Evolutionary conservation across 2,888 invertebrate genomes (phyloP), one percentile per base, ranked within the genome.

Genomic region (Suillia variegata): DNA sequence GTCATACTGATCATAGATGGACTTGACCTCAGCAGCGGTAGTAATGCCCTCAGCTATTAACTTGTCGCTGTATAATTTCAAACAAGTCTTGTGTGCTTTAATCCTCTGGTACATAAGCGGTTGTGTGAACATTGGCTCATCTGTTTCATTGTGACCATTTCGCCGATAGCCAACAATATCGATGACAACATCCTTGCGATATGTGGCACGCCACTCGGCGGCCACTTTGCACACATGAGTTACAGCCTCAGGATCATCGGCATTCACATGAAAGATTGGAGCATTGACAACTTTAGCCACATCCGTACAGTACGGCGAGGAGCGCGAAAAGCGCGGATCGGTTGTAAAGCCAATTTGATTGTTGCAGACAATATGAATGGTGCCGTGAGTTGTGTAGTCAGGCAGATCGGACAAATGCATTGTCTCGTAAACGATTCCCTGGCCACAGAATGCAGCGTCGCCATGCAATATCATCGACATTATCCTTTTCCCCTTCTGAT

Each of bases 241-340:
- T 38, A 94, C 94, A 2, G 94, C 93, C 76, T 96, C 96, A 0
- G 94, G 91, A 80, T 96, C 93, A 78, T 96, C 95, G 10, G 88
- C 92, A 78, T 96, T 96, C 20, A 96, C 96, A 81, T 96, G 96
- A 81, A 97, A 88, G 59, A 97, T 92, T 0, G 96, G 96, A n/a
- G 94, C 93, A 74, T 92, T 91, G 4, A 94, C 90, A 48, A 93
- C 91, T 67, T 93, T 88, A 0, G 93, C 94, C 53, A 96, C 91
- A 80, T 96, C 86, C 47, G 94, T 93, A 79, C 94, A 95, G 75
- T 95, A 94, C 0, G 93, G 92, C 0, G 93, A 91, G 33, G 93
- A 93, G 59, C 94, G 85, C 0, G 92, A 88, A 75, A 87, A 88
- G 62, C 93, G 85, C 1, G 94, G 94, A 81, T 96, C 94, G n/a